phyloP scores from a whole-genome alignment of 1,140 invertebrate species.

The Zaprionus davidi region DNA sequence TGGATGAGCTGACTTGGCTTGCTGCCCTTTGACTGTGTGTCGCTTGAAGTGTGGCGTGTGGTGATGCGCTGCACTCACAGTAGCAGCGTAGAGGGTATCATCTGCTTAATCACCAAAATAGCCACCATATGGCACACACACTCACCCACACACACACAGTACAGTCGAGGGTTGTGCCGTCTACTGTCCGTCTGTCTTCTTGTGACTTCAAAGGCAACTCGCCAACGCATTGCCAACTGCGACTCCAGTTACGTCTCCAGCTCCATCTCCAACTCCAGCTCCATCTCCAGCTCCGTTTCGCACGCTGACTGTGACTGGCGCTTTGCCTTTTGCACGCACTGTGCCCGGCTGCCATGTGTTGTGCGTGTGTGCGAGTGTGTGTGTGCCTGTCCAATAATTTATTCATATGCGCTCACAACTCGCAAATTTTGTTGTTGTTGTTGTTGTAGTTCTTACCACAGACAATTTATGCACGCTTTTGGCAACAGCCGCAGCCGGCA shows the following conservation, averaged over 20 bases:
- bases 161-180: constrained; percentile 29
- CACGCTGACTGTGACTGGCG: constrained; percentile 34
- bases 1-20: constrained; percentile 57
- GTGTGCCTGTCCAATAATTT: constrained; percentile 68
- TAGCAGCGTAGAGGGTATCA: constrained; percentile 56
- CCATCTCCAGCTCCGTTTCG: constrained; percentile 3
- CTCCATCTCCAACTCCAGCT: background rate
- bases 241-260: constrained; percentile 8
- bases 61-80: constrained; percentile 16
- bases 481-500: constrained; percentile 58
- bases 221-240: constrained; percentile 36
- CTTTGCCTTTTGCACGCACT: constrained; percentile 76
- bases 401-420: constrained; percentile 83
- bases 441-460: constrained; percentile 62
- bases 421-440: constrained; percentile 66
- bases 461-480: constrained; percentile 83
- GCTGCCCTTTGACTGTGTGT: constrained; percentile 49
- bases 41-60: constrained; percentile 35
- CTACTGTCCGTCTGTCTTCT: background rate
- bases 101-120: constrained; percentile 83
- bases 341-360: constrained; percentile 29
- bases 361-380: constrained; percentile 29
- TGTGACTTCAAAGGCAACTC: constrained; percentile 34
- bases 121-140: constrained; percentile 78
- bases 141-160: constrained; percentile 6